Evolutionary conservation across 2,888 invertebrate genomes (phyloP), one percentile per base, ranked within the genome.

Genomic region (Drosophila lacicola): DNA sequence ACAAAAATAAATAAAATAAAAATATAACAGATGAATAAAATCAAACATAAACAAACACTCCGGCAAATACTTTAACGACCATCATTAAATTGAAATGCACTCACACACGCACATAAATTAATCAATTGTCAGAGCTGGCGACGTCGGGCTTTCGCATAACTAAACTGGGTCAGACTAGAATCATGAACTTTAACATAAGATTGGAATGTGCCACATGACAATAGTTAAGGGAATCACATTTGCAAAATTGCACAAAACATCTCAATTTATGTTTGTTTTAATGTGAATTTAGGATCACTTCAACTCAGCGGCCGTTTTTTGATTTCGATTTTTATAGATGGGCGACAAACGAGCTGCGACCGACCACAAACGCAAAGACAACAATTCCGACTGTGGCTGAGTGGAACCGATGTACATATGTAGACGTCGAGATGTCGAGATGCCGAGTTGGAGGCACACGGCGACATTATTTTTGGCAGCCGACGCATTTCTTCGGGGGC

Each of bases 311-410:
- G 4, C 17, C 14, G 39, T 9, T 39, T 55, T 56, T 3, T 14
- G 49, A 33, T 57, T 44, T 33, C 36, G 14, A 25, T 60, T 53
- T 54, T 57, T 57, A 44, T 46, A 49, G 46, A 29, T 41, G 47
- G 46, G 50, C 77, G 57, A 64, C 71, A 74, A 56, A 62, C 61
- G 65, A 74, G 19, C 56, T 57, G 57, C 80, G 74, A 79, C 46
- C 88, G 82, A 76, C 90, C 90, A 82, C 88, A 80, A 80, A 73
- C 78, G 70, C 55, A 85, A 77, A 90, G 90, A 83, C 77, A 89
- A 82, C 80, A 82, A 77, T 80, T 87, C 73, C 73, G 82, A 90
- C 90, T 90, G 90, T 56, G 71, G 37, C 68, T 68, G 74, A 73
- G 73, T 73, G 68, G 73, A 57, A 42, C 36, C 49, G 36, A 70